Base-by-base conservation (phyloP, 2,888 invertebrate genomes). In the Beris chalybata region DNA sequence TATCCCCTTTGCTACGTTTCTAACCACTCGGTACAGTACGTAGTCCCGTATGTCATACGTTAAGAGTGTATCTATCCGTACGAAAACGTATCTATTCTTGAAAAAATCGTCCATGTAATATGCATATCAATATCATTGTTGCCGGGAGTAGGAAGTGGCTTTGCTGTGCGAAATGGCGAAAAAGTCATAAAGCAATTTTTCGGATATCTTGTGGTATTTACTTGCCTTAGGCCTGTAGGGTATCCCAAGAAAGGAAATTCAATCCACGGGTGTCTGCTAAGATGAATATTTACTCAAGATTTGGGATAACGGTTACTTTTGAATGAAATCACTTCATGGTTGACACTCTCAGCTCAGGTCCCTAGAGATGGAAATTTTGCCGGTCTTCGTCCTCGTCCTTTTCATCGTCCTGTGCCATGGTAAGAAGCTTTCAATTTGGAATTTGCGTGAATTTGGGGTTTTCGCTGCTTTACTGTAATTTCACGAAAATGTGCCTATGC, bases 61-160 rank as follows among this genome's bases (percentile, higher is more conserved):
- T 29, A n/a, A 3, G 29, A 52, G n/a, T 47, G 47, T 13, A 15
- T 11, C 47, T 15, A 47, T 47, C 52, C 13, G 52, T 29, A 11
- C 15, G 22, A 52, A 52, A 30, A 30, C 30, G 53, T 31, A 53
- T n/a, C n/a, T n/a, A n/a, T 31, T 30, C 29, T 12, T 29, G 11
- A 53, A 53, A 53, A 53, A 53, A 53, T 32, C 48, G 30, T 13
- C 47, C 58, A 59, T 59, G 58, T 59, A 48, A 59, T 59, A 59
- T 59, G 58, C 58, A 48, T 59, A 59, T 48, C 58, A 59, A 59
- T 59, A 59, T 59, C 58, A 59, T 59, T 59, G 58, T 30, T 30
- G 30, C 48, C 58, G 15, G n/a, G 47, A 32, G 30, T 47, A 57
- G 48, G 30, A 13, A 55, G 32, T 12, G 13, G 9, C 47, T 47